Evolutionary conservation across 2,797 vertebrate genomes (phyloP), one percentile per base, ranked within the genome.

Genomic region (Eurystomus glaucurus): DNA sequence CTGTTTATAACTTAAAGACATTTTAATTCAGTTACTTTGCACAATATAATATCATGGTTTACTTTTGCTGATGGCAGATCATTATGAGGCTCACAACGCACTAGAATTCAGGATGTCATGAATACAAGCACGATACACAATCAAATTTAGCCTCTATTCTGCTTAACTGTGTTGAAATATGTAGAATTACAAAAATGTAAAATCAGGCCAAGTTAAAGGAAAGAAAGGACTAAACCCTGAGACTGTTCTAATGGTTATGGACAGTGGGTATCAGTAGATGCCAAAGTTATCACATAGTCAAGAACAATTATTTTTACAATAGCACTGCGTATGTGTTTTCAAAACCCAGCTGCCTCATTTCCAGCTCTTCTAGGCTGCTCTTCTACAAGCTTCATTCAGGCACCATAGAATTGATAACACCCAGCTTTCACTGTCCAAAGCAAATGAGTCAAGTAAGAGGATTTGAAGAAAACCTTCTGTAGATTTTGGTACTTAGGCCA

Each of bases 1-100:
- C 25, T 84, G 45, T 58, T 96, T 85, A 82, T 79, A 80, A 94
- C 74, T 93, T 82, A 80, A 83, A 94, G 69, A 70, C 16, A 66
- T 64, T 90, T 96, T 85, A 57, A 75, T 85, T 95, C 70, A 88
- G 72, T 35, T 55, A 37, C 41, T 76, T 91, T 35, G 43, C n/a
- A 88, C 26, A 83, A 92, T 72, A 96, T 55, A 96, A 37, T 65
- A 87, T 29, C 21, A 69, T 10, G 9, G 22, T 48, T 79, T 81
- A 92, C 11, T 92, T 85, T 75, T 82, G 60, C 39, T 95, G 23
- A 46, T 48, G 25, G 39, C 35, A 86, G 46, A 65, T 84, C 57
- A 82, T 86, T 78, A 81, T 43, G 57, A 77, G 46, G 62, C 57
- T 80, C 77, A 78, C 46, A 80, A 45, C 75, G 69, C 33, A 80